A percentile compares a stretch with the other conserved stretches of the same genome.
phyloP scores from a whole-genome alignment of 2,797 vertebrate species.

The Rhynchonycteris naso region DNA sequence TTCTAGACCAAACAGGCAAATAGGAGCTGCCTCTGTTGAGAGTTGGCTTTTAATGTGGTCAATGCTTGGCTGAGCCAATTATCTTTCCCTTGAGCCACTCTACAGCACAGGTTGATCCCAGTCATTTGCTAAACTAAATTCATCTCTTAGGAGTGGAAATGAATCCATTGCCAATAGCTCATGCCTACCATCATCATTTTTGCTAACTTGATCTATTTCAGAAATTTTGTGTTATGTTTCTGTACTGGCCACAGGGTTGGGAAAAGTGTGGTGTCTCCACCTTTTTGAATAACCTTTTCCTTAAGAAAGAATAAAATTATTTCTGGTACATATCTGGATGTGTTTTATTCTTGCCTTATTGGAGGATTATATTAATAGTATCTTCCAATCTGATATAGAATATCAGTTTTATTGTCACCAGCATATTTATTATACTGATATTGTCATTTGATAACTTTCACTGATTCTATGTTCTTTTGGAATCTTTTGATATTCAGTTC shows the following conservation, averaged over 20 bases:
- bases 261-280: neutral
- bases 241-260: neutral
- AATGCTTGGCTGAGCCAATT: neutral
- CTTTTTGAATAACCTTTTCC: neutral
- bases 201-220: neutral
- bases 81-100: neutral
- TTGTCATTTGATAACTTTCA: neutral
- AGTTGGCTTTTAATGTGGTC: neutral
- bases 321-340: neutral
- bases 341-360: constrained; percentile 14
- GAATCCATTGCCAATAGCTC: neutral
- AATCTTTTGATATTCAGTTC: neutral
- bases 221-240: neutral
- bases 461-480: neutral
- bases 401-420: constrained; percentile 1
- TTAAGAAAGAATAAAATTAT: constrained; percentile 49
- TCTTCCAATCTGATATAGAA: neutral
- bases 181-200: neutral
- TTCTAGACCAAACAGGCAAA: neutral
- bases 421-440: constrained; percentile 20
- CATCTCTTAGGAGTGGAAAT: neutral
- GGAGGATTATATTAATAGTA: neutral
- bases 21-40: neutral
- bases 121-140: neutral
- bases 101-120: neutral